A percentile compares a stretch with the other conserved stretches of the same genome.
phyloP scores from a whole-genome alignment of 2,888 invertebrate species.

The Nowickia ferox region DNA sequence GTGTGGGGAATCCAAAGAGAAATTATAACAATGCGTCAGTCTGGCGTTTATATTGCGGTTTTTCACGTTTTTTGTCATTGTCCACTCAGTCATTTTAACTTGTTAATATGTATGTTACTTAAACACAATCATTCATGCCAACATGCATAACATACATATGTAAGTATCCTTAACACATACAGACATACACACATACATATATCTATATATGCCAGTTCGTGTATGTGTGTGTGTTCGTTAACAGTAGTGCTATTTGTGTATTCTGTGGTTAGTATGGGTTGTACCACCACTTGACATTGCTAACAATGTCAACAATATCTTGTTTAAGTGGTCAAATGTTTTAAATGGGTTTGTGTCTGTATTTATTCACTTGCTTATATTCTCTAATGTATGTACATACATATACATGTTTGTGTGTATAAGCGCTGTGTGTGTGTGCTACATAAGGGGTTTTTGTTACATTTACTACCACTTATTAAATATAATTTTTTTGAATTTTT shows the following conservation, averaged over 20 bases:
- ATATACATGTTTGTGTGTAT: background rate
- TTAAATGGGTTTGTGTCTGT: slow-evolving; percentile 35
- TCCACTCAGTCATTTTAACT: slow-evolving; percentile 75
- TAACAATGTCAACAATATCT: slow-evolving; percentile 71
- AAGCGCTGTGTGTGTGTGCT: background rate
- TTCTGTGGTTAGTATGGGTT: slow-evolving; percentile 61
- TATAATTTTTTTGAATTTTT: slow-evolving; percentile 26
- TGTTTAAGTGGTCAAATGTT: slow-evolving; percentile 69
- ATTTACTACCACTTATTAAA: slow-evolving; percentile 44
- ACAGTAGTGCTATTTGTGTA: slow-evolving; percentile 38
- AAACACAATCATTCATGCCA: slow-evolving; percentile 19
- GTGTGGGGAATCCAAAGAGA: slow-evolving; percentile 72
- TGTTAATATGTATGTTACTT: slow-evolving; percentile 65
- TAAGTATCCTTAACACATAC: background rate
- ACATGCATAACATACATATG: background rate
- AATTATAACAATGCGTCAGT: slow-evolving; percentile 81
- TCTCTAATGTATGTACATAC: background rate
- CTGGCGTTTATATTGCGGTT: slow-evolving; percentile 75
- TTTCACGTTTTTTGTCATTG: slow-evolving; percentile 76
- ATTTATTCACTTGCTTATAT: background rate
- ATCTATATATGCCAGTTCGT: too few relatives aligned
- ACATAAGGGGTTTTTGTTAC: slow-evolving; percentile 35
- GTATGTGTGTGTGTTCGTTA: background rate
- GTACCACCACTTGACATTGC: slow-evolving; percentile 71
- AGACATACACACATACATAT: slow-evolving; percentile 13